phyloP scores from a whole-genome alignment of 2,888 invertebrate genomes.

The Ennomos quercinarius region DNA sequence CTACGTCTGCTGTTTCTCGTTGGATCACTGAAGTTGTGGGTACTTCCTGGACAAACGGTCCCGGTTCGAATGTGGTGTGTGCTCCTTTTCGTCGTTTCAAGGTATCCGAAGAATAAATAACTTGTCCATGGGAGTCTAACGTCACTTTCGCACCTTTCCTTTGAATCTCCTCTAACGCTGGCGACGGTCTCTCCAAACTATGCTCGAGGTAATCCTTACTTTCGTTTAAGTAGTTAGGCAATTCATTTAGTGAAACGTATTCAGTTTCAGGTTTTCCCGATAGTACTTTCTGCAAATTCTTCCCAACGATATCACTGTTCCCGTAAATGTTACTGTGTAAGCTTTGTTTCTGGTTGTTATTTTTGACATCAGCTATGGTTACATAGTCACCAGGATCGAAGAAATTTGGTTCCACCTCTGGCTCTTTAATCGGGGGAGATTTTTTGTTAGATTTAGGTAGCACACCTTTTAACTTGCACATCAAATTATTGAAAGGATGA shows the following conservation, averaged over 20 bases:
- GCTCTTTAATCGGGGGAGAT: constrained; percentile 77
- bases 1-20: constrained; percentile 72
- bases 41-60: constrained; percentile 91
- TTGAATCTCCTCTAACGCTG: constrained; percentile 74
- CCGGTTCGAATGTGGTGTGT: constrained; percentile 95
- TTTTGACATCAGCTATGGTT: constrained; percentile 92
- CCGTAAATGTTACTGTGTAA: constrained; percentile 83
- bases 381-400: constrained; percentile 93
- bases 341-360: constrained; percentile 88
- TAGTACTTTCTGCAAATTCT: constrained; percentile 85
- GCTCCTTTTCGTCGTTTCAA: constrained; percentile 91
- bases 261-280: constrained; percentile 89
- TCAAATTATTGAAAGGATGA: constrained; percentile 89
- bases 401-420: constrained; percentile 74
- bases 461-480: constrained; percentile 89
- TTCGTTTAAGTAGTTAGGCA: constrained; percentile 85
- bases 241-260: constrained; percentile 92
- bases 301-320: constrained; percentile 88
- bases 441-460: constrained; percentile 83
- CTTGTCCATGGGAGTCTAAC: constrained; percentile 94
- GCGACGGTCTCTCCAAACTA: constrained; percentile 61
- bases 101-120: constrained; percentile 95
- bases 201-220: constrained; percentile 77
- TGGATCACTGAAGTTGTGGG: constrained; percentile 73
- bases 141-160: constrained; percentile 91